Conservation (phyloP, 2,888 invertebrate genomes). For the Calameuta idolon region DNA sequence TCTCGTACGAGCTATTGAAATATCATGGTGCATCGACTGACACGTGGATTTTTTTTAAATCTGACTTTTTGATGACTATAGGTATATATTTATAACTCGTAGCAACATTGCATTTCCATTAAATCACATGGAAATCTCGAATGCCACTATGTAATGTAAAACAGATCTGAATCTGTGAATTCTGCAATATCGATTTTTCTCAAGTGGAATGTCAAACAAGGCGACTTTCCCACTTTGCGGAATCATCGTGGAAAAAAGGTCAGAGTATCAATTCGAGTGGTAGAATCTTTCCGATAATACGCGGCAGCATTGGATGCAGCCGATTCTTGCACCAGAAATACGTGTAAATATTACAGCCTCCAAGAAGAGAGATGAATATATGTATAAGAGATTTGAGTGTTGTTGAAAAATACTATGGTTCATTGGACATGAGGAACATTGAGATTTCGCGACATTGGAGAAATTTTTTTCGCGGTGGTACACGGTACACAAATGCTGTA, state of each 20-base stretch:
- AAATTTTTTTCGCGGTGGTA: background rate
- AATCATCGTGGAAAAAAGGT: background rate
- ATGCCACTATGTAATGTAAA: background rate
- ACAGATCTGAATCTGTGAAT: background rate
- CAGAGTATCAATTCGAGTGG: background rate
- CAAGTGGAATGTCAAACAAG: background rate
- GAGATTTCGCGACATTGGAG: background rate
- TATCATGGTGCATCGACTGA: background rate
- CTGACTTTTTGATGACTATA: background rate
- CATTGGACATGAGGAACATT: background rate
- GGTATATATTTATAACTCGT: background rate
- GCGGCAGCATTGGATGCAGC: background rate
- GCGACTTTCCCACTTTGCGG: background rate
- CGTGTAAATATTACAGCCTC: background rate
- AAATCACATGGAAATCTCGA: background rate
- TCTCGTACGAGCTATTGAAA: background rate
- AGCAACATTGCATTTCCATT: background rate
- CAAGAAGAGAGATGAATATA: background rate
- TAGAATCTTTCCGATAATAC: background rate
- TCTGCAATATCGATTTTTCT: background rate
- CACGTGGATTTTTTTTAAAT: background rate
- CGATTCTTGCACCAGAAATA: background rate
- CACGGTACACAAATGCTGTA: background rate
- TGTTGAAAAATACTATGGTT: no score
- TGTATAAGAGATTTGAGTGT: background rate